Percentiles rank a stretch among this genome's conserved stretches.
phyloP scores from a whole-genome alignment of 2,888 invertebrate species.

The Eilema depressum region DNA sequence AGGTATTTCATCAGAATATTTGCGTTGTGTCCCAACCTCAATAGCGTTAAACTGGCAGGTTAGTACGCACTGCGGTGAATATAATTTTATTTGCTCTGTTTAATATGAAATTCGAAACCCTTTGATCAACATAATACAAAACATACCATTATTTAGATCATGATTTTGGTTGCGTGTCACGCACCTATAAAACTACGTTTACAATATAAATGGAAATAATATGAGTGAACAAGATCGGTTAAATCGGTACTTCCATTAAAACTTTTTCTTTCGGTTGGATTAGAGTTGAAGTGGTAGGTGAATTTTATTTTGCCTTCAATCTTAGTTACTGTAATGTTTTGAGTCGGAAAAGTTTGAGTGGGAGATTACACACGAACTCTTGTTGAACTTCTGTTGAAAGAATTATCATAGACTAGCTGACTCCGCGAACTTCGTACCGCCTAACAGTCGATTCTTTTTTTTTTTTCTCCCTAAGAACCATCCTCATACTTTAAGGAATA shows the following conservation, averaged over 20 bases:
- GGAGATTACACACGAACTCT: not conserved
- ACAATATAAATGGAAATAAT: slow-evolving; percentile 35
- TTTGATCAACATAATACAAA: not conserved
- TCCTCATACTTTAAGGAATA: too few relatives aligned
- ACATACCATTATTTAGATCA: not conserved
- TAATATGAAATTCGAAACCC: not conserved
- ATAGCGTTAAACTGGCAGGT: not conserved
- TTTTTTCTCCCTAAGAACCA: too few relatives aligned
- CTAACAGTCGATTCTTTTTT: too few relatives aligned
- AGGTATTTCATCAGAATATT: not conserved
- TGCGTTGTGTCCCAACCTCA: not conserved
- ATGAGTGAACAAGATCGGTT: slow-evolving; percentile 26
- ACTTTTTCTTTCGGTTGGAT: slow-evolving; percentile 19
- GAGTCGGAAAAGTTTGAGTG: slow-evolving; percentile 2
- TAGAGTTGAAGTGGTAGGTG: not conserved
- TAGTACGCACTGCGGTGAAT: not conserved
- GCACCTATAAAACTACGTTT: slow-evolving; percentile 31
- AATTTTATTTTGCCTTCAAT: slow-evolving; percentile 18
- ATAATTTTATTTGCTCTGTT: not conserved
- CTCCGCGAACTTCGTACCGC: too few relatives aligned
- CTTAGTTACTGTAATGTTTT: slow-evolving; percentile 1
- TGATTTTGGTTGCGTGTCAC: slow-evolving; percentile 33
- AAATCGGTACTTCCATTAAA: slow-evolving; percentile 11
- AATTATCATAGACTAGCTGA: too few relatives aligned
- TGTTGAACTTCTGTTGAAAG: not conserved